These are phyloP conservation scores for Balanococcus diminutus DNA, from an alignment of 2,888 invertebrate genomes.

Conservation along the genomic window DNA sequence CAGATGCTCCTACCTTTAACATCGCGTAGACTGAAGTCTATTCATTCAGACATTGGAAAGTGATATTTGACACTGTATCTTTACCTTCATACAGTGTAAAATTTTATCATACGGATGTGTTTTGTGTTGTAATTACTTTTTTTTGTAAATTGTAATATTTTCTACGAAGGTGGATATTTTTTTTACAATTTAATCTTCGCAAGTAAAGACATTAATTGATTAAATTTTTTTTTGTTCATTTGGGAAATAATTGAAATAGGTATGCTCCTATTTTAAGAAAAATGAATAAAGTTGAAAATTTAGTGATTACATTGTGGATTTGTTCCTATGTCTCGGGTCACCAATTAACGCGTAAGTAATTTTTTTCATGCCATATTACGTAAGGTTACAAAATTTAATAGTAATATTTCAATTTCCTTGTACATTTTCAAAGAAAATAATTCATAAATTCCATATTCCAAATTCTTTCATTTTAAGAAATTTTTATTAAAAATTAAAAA, in stretches of 20 bases:
- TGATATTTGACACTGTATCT: slow-evolving; percentile 31
- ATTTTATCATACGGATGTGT: slow-evolving; percentile 21
- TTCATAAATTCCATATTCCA: background rate
- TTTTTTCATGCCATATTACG: background rate
- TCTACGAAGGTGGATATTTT: no score
- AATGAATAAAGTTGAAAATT: background rate
- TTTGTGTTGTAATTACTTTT: background rate
- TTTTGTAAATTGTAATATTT: no score
- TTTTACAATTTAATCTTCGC: background rate
- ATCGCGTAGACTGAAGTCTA: background rate
- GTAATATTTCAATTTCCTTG: background rate
- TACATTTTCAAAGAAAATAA: no score
- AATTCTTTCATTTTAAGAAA: background rate
- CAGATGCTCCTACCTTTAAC: slow-evolving; percentile 11
- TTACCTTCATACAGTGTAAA: background rate
- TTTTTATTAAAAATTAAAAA: no score
- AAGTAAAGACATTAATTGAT: background rate
- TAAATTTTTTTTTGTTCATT: background rate
- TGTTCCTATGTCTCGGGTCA: background rate
- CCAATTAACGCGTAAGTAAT: background rate
- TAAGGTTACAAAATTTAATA: background rate
- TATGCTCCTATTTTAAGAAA: background rate
- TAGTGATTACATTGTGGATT: background rate
- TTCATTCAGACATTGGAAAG: slow-evolving; percentile 26
- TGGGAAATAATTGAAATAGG: background rate